A percentile compares a stretch with the other conserved stretches of the same genome.
phyloP scores from a whole-genome alignment of 2,113 vertebrate species.

The Prionailurus bengalensis region DNA sequence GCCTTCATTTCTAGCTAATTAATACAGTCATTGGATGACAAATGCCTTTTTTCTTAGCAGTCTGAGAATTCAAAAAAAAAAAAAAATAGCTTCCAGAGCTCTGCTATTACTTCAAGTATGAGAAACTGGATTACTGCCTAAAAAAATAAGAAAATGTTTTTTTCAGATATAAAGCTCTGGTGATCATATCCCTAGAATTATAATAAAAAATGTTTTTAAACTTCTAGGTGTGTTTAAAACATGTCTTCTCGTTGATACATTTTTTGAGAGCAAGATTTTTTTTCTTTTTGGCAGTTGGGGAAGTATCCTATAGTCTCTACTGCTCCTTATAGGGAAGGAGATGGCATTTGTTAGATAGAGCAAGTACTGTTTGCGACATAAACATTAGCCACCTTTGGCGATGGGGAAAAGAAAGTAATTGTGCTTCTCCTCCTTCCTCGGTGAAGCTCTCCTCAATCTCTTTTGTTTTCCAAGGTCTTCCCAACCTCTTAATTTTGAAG shows the following conservation, averaged over 20 bases:
- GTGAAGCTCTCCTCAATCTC: background rate
- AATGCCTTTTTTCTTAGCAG: background rate
- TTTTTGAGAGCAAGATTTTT: background rate
- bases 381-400: background rate
- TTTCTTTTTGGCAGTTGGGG: background rate
- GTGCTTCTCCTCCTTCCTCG: background rate
- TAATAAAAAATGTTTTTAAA: background rate
- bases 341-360: background rate
- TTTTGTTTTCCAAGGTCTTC: background rate
- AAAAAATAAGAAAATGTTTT: background rate
- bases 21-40: background rate
- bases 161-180: background rate
- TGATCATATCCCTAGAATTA: background rate
- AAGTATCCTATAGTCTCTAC: background rate
- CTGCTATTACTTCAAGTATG: background rate
- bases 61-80: background rate
- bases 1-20: background rate
- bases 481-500: background rate
- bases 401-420: background rate
- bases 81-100: background rate
- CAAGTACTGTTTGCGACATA: background rate
- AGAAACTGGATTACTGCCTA: conserved; percentile 1
- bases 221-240: background rate
- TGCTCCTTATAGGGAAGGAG: background rate
- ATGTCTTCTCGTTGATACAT: background rate